A percentile compares a stretch with the other conserved stretches of the same genome.
phyloP scores from a whole-genome alignment of 2,888 invertebrate genomes.

The Gibbula magus region DNA sequence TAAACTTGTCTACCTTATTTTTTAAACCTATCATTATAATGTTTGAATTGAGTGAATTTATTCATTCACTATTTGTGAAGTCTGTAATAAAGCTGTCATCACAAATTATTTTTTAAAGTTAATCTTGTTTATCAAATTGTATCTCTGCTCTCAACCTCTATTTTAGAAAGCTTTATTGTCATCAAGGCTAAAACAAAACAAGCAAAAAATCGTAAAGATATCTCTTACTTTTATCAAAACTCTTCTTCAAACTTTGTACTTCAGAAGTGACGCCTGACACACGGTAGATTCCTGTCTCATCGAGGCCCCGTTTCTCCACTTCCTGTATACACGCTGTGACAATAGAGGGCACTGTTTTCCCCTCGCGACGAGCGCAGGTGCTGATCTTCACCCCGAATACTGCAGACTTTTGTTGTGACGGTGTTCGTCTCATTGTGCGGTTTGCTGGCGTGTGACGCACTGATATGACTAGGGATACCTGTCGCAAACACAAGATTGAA shows the following conservation, averaged over 20 bases:
- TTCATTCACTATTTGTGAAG: too few relatives aligned
- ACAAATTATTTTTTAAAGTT: too few relatives aligned
- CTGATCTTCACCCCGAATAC: conserved; percentile 93
- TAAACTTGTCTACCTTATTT: too few relatives aligned
- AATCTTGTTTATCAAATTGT: too few relatives aligned
- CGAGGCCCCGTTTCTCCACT: conserved; percentile 84
- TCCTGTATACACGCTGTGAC: conserved; percentile 93
- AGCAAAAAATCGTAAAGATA: too few relatives aligned
- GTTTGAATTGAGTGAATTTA: too few relatives aligned
- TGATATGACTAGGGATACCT: conserved; percentile 82
- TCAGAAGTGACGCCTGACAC: conserved; percentile 96
- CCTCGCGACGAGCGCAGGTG: conserved; percentile 75
- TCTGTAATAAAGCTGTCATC: too few relatives aligned
- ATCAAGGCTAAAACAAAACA: too few relatives aligned
- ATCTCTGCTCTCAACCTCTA: too few relatives aligned
- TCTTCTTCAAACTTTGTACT: conserved; percentile 89
- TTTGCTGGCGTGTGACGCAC: conserved; percentile 88
- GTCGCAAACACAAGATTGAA: conserved; percentile 29
- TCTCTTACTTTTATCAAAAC: conserved; percentile 91
- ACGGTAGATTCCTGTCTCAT: conserved; percentile 93
- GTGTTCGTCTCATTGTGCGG: conserved; percentile 88
- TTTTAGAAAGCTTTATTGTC: too few relatives aligned
- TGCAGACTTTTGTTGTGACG: conserved; percentile 90
- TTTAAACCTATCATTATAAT: too few relatives aligned
- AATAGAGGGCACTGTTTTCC: conserved; percentile 83